Evolutionary conservation across 2,888 invertebrate species (phyloP).

Genomic region (Lymantria monacha): DNA sequence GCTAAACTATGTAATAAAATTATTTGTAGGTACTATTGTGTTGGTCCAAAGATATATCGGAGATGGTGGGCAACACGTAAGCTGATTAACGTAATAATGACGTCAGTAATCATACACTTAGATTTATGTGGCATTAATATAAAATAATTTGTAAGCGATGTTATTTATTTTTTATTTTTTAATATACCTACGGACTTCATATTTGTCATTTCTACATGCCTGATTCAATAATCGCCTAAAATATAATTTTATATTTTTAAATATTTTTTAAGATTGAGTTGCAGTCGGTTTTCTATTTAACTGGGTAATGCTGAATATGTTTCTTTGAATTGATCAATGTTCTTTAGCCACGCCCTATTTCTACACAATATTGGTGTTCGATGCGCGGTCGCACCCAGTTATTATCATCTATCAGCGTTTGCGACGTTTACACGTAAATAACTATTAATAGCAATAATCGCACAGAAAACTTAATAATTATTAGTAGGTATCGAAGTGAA

Average conservation of each 20-base stretch:
- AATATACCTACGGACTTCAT: too few relatives aligned
- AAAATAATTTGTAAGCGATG: slow-evolving; percentile 36
- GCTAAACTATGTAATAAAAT: slow-evolving; percentile 32
- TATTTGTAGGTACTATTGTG: slow-evolving; percentile 29
- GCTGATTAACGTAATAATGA: slow-evolving; percentile 37
- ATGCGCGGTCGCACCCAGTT: slow-evolving; percentile 35
- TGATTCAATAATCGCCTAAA: slow-evolving; percentile 24
- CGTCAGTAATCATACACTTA: slow-evolving; percentile 11
- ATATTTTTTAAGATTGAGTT: slow-evolving; percentile 16
- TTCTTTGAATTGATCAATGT: slow-evolving; percentile 16
- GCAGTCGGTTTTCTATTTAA: slow-evolving; percentile 12
- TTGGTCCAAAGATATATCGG: slow-evolving; percentile 25
- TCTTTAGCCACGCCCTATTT: slow-evolving; percentile 14
- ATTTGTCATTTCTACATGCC: slow-evolving; percentile 29
- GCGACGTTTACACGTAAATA: slow-evolving; percentile 44
- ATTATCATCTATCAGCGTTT: slow-evolving; percentile 35
- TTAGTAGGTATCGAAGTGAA: slow-evolving; percentile 43
- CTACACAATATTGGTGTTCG: slow-evolving; percentile 23
- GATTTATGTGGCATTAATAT: slow-evolving; percentile 28
- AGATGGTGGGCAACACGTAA: slow-evolving; percentile 20
- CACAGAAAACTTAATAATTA: slow-evolving; percentile 50
- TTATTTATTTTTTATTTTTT: slow-evolving; percentile 11
- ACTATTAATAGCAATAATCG: slow-evolving; percentile 48
- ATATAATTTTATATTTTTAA: slow-evolving; percentile 17
- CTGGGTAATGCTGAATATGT: background rate